Conservation (phyloP, 2,113 vertebrate genomes). For the Rutilus rutilus region DNA sequence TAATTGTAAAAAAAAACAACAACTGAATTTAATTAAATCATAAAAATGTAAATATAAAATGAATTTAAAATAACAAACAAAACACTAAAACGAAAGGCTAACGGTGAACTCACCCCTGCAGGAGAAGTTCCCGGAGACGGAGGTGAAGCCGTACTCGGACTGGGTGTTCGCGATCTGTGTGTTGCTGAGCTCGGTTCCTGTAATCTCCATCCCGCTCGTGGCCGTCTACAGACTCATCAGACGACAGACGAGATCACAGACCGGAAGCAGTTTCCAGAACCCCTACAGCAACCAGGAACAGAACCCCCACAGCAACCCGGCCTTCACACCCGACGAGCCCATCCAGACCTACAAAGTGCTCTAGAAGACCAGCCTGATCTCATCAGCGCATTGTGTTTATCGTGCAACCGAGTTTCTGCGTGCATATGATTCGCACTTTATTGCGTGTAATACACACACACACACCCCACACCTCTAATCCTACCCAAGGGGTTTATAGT, state of each 20-base stretch:
- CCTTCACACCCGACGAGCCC: not conserved
- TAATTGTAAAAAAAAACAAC: too few relatives aligned
- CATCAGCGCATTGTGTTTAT: too few relatives aligned
- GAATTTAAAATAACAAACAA: too few relatives aligned
- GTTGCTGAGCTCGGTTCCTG: constrained; percentile 74
- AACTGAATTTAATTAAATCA: too few relatives aligned
- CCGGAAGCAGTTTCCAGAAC: not conserved
- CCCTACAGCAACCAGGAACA: constrained; percentile 43
- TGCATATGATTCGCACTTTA: too few relatives aligned
- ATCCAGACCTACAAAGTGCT: not conserved
- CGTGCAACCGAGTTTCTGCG: too few relatives aligned
- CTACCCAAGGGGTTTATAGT: too few relatives aligned
- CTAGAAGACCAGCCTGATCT: too few relatives aligned
- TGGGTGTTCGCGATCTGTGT: constrained; percentile 81
- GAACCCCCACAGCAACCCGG: constrained; percentile 60
- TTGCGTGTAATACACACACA: too few relatives aligned
- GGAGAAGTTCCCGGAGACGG: constrained; percentile 78
- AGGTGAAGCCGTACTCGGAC: constrained; percentile 76
- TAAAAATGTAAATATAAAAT: too few relatives aligned
- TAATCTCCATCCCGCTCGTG: constrained; percentile 74
- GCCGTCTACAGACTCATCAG: constrained; percentile 60
- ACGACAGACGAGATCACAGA: not conserved
- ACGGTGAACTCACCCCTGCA: constrained; percentile 47
- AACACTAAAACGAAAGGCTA: too few relatives aligned
- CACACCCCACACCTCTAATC: too few relatives aligned